Evolutionary conservation across 1,140 invertebrate genomes (phyloP), one percentile per base, ranked within the genome.

Genomic region (Melitaea cinxia): DNA sequence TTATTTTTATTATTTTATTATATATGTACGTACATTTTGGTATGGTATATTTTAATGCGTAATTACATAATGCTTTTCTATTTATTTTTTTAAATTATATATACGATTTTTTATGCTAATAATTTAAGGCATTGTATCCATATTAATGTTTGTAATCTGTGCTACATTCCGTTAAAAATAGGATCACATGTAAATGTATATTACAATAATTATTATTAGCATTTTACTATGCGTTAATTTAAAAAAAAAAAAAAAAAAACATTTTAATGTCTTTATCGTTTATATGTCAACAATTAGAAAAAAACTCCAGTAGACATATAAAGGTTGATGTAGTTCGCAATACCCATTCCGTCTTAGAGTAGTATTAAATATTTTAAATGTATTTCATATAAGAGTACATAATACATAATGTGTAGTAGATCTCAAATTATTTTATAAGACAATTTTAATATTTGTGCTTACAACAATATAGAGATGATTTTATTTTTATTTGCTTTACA

Each of bases 311-410:
- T 33, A 33, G 30, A 7, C 7, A n/a, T 10, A 33, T 33, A 9
- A 7, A 28, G 7, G 4, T 24, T 47, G 7, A 21, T 7, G 17
- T 55, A 37, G 23, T 23, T 33, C 42, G 1, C 21, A 47, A 23
- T 24, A 42, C 37, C 37, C 42, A 49, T 59, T 59, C 56, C 56
- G 56, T 59, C 56, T 59, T 59, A 59, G 56, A 49, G 39, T 59
- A 59, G 56, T 59, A 49, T 59, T 59, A 49, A 6, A 47, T 17
- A 47, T 2, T 47, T 10, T 47, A 10, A 47, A 23, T 24, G 42
- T 47, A 47, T 47, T 23, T 47, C 23, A 47, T 24, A 17, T 47
- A 42, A 42, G 9, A 42, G 15, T 39, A 15, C 37, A 39, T 39
- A 17, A 9, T 6, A 15, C 37, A 42, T 42, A 9, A 17, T 6